Conservation (phyloP, 2,888 invertebrate genomes). For the Terebella lapidaria region DNA sequence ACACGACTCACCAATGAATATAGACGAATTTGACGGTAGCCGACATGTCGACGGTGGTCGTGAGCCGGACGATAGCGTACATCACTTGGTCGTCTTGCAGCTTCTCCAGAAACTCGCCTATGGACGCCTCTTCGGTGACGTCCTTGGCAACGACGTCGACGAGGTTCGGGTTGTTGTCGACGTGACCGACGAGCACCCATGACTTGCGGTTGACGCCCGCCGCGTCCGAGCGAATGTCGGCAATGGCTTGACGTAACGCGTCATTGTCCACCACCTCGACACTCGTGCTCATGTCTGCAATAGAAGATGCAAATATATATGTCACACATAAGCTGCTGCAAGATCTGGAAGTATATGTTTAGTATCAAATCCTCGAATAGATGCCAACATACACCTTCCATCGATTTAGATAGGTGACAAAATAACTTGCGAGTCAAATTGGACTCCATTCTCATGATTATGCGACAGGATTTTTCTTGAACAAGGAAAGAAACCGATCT, state of each 20-base stretch:
- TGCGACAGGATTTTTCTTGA: no score
- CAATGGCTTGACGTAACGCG: slow-evolving; percentile 32
- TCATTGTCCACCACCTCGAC: slow-evolving; percentile 32
- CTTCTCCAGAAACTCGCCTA: slow-evolving; percentile 18
- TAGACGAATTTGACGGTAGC: slow-evolving; percentile 49
- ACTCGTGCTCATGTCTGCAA: slow-evolving; percentile 36
- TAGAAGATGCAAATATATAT: no score
- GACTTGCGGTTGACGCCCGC: slow-evolving; percentile 21
- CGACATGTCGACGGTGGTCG: slow-evolving; percentile 46
- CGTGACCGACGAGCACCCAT: slow-evolving; percentile 39
- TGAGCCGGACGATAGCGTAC: slow-evolving; percentile 43
- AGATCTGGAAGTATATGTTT: no score
- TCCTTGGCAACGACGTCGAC: slow-evolving; percentile 30
- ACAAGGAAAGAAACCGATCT: no score
- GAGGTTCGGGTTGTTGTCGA: slow-evolving; percentile 37
- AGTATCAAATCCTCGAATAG: no score
- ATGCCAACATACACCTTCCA: no score
- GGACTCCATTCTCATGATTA: no score
- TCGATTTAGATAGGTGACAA: no score
- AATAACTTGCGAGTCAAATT: no score
- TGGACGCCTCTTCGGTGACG: slow-evolving; percentile 10
- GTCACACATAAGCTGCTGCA: no score
- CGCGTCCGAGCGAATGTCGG: slow-evolving; percentile 32
- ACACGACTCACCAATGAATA: slow-evolving; percentile 48
- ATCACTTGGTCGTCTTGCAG: slow-evolving; percentile 30